Evolutionary conservation across 2,888 invertebrate genomes (phyloP), one percentile per base, ranked within the genome.

Genomic region (Theristus sp.): DNA sequence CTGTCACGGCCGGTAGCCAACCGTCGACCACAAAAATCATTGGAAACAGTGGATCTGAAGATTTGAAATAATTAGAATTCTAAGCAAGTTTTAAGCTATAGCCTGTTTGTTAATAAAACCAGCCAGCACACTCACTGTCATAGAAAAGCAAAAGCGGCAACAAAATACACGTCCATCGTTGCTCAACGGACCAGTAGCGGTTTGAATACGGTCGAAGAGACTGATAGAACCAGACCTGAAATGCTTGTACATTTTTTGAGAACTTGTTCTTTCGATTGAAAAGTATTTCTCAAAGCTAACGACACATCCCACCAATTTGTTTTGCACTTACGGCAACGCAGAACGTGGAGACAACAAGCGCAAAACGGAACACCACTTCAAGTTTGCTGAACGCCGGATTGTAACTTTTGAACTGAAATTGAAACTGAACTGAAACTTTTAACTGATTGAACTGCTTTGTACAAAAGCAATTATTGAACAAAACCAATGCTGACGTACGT

Each of bases 171-270:
- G 93, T 83, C 94, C 94, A 96, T 75, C 87, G 89, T 74, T 96
- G 94, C 76, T 96, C 96, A 69, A 93, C 89, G 0, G 93, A 89
- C 94, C 93, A 96, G 75, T 93, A 90, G 67, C 84, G 82, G 54
- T 88, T 80, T 0, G 86, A 83, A 76, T 88, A 94, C 73, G 85
- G 87, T 67, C 89, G 80, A 66, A 96, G 78, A 0, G 85, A 83
- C 75, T 89, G 87, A 47, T 87, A 86, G 75, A 89, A 93, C 86
- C 89, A 88, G 73, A 89, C 89, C 94, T 94, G 78, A 27, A 20
- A 52, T 30, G 26, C 31, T 17, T 53, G 3, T 26, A 28, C 22
- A 47, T 54, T 38, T n/a, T 64, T 62, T 31, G 26, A 28, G 26
- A 56, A 13, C 53, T 53, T 53, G 26, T 6, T 25, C 3, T n/a